Evolutionary conservation across 2,888 invertebrate species (phyloP).

Genomic region (Drosophila paramelanica): DNA sequence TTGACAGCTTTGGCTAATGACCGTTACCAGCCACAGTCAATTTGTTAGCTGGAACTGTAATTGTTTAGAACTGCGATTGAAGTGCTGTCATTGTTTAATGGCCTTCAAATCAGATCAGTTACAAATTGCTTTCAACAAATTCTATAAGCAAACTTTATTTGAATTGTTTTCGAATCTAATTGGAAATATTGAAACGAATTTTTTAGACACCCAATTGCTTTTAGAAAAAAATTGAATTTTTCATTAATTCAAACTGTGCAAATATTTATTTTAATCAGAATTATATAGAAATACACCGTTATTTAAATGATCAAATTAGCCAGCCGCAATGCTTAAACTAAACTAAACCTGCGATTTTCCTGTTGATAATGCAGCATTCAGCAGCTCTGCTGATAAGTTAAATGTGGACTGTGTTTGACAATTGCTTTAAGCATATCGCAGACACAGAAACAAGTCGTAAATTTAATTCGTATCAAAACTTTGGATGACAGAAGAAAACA

Average conservation of each 20-base stretch:
- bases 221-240: too few relatives aligned
- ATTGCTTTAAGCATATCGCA: conserved; percentile 51
- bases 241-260: too few relatives aligned
- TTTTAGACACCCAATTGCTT: background rate
- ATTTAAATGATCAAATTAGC: too few relatives aligned
- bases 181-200: background rate
- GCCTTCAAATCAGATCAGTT: conserved; percentile 11
- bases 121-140: conserved; percentile 4
- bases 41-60: conserved; percentile 11
- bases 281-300: too few relatives aligned
- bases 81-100: conserved; percentile 16
- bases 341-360: background rate
- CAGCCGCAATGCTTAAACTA: background rate
- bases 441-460: conserved; percentile 39
- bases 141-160: background rate
- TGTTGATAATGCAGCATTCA: background rate
- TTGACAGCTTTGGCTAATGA: conserved; percentile 67
- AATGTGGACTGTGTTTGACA: conserved; percentile 23
- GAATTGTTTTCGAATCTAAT: background rate
- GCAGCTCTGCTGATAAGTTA: background rate
- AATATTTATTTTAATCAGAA: too few relatives aligned
- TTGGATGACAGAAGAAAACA: conserved; percentile 29
- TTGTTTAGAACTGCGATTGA: conserved; percentile 23
- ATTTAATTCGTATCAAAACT: conserved; percentile 71
- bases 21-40: conserved; percentile 19